Evolutionary conservation across 2,113 vertebrate genomes (phyloP), one percentile per base, ranked within the genome.

Genomic region (Aleadryas rufinucha): DNA sequence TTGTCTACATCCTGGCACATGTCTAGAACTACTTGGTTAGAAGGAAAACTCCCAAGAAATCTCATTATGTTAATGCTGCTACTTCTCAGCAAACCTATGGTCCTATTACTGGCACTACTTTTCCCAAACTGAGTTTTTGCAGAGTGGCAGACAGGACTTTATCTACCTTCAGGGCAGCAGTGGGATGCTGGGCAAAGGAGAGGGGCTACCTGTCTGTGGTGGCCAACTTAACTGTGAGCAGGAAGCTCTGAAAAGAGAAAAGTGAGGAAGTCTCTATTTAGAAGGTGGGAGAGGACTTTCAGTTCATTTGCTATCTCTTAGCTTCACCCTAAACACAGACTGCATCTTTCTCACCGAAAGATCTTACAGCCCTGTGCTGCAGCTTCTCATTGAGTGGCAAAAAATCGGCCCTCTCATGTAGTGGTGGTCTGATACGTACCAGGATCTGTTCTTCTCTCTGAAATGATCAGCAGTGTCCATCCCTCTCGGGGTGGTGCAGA

Each of bases 371-470:
- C 21, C 6, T 1, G 3, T 45, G 33, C 49, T 76, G 53, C 33
- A 64, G 33, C 33, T 54, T 63, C 50, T 49, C 1, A 0, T 45
- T 33, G 24, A 37, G 24, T 23, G 13, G 10, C 10, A 13, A 31
- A 66, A 78, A 31, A 27, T 22, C 1, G 0, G 17, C 24, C 16
- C 49, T 72, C 21, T 15, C 1, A 0, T 24, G 14, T 7, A 3
- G 41, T 41, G 13, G 15, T 53, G 45, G 15, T 57, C 60, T 27
- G 49, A 17, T 13, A 35, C 16, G 33, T 6, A 24, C 37, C 50
- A 49, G 41, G 41, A 12, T 50, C 57, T 82, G 16, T 4, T 54
- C 8, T 44, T 47, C 21, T 63, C 20, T 35, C 39, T 49, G 16
- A 64, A 39, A 37, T 17, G 28, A 54, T 37, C 8, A n/a, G 47